Evolutionary conservation across 2,113 vertebrate genomes (phyloP).

Genomic region (Sterna hirundo): DNA sequence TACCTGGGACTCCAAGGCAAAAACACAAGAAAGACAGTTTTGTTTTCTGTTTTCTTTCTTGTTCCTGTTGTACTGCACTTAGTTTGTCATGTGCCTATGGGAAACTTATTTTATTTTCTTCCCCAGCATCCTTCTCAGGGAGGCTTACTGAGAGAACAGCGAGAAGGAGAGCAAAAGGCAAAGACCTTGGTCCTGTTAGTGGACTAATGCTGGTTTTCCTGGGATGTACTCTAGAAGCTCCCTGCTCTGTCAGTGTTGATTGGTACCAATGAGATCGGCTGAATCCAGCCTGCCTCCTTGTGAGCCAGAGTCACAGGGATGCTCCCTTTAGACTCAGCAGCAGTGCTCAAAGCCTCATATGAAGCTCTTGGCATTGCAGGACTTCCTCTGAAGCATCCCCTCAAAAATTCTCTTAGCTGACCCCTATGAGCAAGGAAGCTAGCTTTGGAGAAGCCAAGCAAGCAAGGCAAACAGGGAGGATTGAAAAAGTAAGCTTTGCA

Average conservation of each 20-base stretch:
- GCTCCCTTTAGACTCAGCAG: background rate
- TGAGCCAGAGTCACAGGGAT: background rate
- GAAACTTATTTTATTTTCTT: background rate
- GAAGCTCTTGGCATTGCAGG: background rate
- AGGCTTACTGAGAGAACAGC: background rate
- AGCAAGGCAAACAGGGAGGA: background rate
- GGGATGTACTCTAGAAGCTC: background rate
- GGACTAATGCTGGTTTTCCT: background rate
- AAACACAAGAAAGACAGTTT: background rate
- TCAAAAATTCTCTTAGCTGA: background rate
- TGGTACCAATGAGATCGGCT: background rate
- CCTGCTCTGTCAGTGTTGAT: background rate
- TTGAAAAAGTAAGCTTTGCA: background rate
- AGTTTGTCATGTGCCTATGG: background rate
- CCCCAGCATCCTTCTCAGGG: background rate
- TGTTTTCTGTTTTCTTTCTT: background rate
- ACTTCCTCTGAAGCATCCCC: background rate
- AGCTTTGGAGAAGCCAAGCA: background rate
- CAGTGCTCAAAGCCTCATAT: background rate
- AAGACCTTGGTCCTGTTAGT: background rate
- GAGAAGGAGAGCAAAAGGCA: background rate
- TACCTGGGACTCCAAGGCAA: background rate
- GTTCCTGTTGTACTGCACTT: background rate
- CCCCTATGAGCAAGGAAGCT: background rate
- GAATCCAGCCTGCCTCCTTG: background rate